Percentiles rank a stretch among this genome's conserved stretches.
Evolutionary conservation across 1,140 invertebrate genomes (phyloP).

Genomic region (Heliothis virescens): DNA sequence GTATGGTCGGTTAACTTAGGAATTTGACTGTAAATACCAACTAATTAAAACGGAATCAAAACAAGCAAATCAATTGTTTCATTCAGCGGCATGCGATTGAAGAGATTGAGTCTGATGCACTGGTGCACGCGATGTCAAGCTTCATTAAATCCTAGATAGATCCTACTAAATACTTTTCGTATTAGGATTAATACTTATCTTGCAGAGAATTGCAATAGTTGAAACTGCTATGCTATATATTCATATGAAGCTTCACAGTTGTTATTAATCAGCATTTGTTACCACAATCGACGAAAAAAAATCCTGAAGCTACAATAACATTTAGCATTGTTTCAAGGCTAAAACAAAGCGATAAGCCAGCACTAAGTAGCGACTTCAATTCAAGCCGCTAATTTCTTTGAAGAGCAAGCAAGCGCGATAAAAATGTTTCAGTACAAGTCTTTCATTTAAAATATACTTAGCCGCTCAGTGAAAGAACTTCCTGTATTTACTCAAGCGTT

Average conservation of each 20-base stretch:
- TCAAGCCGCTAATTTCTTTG: constrained; percentile 35
- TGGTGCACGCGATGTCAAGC: constrained; percentile 43
- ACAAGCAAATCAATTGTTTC: constrained; percentile 25
- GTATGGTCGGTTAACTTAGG: no score
- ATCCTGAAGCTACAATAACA: not conserved
- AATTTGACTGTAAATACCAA: no score
- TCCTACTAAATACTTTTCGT: no score
- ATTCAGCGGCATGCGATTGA: constrained; percentile 35
- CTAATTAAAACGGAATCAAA: constrained; percentile 20
- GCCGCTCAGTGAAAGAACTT: constrained; percentile 38
- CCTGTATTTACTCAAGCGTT: constrained; percentile 46
- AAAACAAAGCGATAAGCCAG: constrained; percentile 21
- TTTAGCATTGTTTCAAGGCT: not conserved
- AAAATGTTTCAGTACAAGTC: constrained; percentile 19
- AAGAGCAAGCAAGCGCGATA: constrained; percentile 35
- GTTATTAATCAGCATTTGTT: no score
- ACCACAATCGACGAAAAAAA: not conserved
- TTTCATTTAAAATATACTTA: constrained; percentile 39
- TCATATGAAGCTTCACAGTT: no score
- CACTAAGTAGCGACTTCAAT: constrained; percentile 7
- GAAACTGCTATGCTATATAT: no score
- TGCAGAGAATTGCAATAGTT: no score
- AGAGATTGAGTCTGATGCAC: constrained; percentile 37
- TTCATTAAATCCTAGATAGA: constrained; percentile 23
- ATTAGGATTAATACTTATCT: no score